Evolutionary conservation across 2,888 invertebrate genomes (phyloP), one percentile per base, ranked within the genome.

Genomic region (Synanthedon formicaeformis): DNA sequence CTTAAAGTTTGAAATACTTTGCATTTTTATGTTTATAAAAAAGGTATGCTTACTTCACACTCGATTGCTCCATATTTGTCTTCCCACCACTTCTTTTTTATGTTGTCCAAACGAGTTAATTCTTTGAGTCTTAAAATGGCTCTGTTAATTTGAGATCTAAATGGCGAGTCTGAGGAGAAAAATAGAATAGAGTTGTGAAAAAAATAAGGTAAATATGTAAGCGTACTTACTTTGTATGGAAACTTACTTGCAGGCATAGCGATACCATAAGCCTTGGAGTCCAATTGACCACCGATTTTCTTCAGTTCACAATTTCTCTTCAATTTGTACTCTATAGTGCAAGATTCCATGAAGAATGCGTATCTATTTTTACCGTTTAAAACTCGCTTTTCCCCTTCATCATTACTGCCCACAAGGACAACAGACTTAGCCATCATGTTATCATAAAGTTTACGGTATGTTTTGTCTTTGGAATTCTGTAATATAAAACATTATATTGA

Each of bases 291-390:
- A 1, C 96, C 96, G 48, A 95, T 91, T 86, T 94, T 92, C 49
- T 90, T 92, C 51, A 97, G 89, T 34, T 93, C 91, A 75, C 97
- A 97, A 61, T 94, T 89, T 56, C 94, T 87, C 76, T 94, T 94
- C 60, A 93, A 90, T 66, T 93, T 93, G 78, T 97, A 99, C 72
- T 98, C 97, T 64, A 99, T 93, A 14, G 94, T 93, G 5, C 96
- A 93, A 40, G 97, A 97, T 84, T 99, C 99, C 96, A 98, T 97
- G 57, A 99, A 91, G 78, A 96, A 99, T 4, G 98, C 99, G 78
- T 96, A 99, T 61, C 88, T 81, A 41, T 72, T 76, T 52, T 71
- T 73, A 40, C 78, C 74, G 2, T 67, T 71, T 0, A 90, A 65
- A 0, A 98, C 97, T 58, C 94, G 89, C 40, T 92, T 92, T 4